Evolutionary conservation across 2,888 invertebrate species (phyloP), one percentile per base, ranked within the genome.

Genomic region (Mythimna loreyi): DNA sequence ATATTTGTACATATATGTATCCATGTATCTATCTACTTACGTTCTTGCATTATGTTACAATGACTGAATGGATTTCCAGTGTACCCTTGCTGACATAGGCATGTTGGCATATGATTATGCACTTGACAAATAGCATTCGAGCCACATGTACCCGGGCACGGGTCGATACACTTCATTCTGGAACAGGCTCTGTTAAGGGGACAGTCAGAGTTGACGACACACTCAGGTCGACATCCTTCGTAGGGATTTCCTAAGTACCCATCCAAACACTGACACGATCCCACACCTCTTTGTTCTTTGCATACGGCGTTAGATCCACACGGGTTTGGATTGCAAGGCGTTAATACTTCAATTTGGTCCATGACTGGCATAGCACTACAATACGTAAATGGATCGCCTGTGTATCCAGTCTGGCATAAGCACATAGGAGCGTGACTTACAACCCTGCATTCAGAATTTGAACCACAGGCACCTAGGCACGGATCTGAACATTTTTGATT

Each of bases 61-160:
- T 96, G 95, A 64, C 96, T 95, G 82, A 97, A 97, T 30, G 97
- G 97, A 94, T 97, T 97, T 78, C 97, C 97, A 16, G 97, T 96
- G 83, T 96, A 97, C 52, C 97, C 97, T 28, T 96, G 92, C 75
- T 96, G 95, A 86, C 98, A 98, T 68, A 96, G 95, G 86, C 98
- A 98, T 74, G 97, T 96, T 23, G 98, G 97, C 89, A 97, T 95
- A 89, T 98, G 98, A 86, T 97, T 97, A 68, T 97, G 96, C 9
- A 98, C 97, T 90, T 97, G 96, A 86, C 98, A 98, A 66, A 96
- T 89, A 9, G 98, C 97, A 81, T 96, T 96, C 47, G 97, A 92
- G 28, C 98, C 98, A 87, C 98, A 98, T 36, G 97, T 97, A 72
- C 98, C 98, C 19, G 97, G 97, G 86, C 98, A 98, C 36, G 98